Base-by-base conservation (phyloP, 37 sponge, comb jelly and placozoan species). In the Amphimedon queenslandica region DNA sequence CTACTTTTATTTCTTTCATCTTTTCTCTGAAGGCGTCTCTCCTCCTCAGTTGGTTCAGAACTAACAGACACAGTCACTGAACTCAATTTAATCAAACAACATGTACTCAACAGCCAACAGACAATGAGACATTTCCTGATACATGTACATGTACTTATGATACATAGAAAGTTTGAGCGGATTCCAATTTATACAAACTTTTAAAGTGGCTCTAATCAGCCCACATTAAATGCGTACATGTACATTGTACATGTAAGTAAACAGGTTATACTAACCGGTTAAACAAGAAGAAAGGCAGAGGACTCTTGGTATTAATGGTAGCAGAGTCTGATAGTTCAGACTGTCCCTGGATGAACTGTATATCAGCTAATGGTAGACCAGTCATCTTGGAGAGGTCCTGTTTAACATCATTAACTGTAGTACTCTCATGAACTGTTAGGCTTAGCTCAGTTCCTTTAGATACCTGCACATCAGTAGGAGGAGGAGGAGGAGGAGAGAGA, bases 201-300 rank as follows among this genome's bases (percentile, higher is more conserved):
- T n/a, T n/a, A n/a, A n/a, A n/a, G n/a, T n/a, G n/a, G n/a, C n/a
- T n/a, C n/a, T n/a, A n/a, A n/a, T n/a, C n/a, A n/a, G n/a, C n/a
- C n/a, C n/a, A n/a, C n/a, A n/a, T n/a, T n/a, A n/a, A n/a, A n/a
- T n/a, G n/a, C n/a, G n/a, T n/a, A n/a, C n/a, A n/a, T n/a, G n/a
- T n/a, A n/a, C n/a, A n/a, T n/a, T n/a, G n/a, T n/a, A n/a, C n/a
- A n/a, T n/a, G n/a, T n/a, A n/a, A n/a, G n/a, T 47, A 8, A 18
- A 47, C 53, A 13, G 13, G 53, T 47, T 18, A 18, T 47, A 47
- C 53, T 18, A 47, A 56, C 41, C 58, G 23, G 74, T 90, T 84
- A 60, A 90, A 90, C 43, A 90, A 42, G 77, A 90, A 90, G 69
- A 75, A 90, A 0, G 90, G 90, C 0, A 80, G 69, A 18, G 81